A percentile compares a stretch with the other conserved stretches of the same genome.
Conservation (phyloP, 2,888 invertebrate genomes). For the Dolichopus griseipennis region DNA sequence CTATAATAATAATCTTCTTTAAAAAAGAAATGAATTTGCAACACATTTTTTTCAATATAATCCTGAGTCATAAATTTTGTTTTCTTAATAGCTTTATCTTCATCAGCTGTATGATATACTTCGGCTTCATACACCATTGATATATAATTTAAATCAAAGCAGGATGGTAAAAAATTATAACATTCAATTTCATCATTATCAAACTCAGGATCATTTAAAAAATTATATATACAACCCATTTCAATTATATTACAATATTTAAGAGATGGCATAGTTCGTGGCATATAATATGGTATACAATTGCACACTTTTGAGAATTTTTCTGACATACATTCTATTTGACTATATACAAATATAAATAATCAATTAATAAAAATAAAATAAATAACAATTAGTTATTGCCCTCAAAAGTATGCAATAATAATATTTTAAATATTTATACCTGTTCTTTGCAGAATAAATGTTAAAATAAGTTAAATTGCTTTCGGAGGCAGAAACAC, state of each 20-base stretch:
- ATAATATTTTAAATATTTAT: background rate
- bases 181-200: background rate
- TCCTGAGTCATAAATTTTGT: constrained; percentile 26
- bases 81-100: constrained; percentile 31
- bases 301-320: background rate
- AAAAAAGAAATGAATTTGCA: constrained; percentile 66
- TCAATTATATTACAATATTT: background rate
- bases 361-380: background rate
- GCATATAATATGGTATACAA: constrained; percentile 9
- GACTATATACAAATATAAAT: background rate
- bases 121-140: constrained; percentile 53
- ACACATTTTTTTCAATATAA: constrained; percentile 50
- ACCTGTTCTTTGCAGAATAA: background rate
- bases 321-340: background rate
- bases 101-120: constrained; percentile 44
- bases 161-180: constrained; percentile 58
- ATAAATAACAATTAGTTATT: too few species aligned
- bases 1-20: constrained; percentile 60
- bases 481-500: background rate
- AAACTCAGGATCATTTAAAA: background rate
- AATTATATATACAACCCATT: background rate
- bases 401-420: too few species aligned
- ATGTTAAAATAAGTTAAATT: background rate
- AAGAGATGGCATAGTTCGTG: background rate
- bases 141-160: constrained; percentile 62